phyloP scores from a whole-genome alignment of 2,888 invertebrate genomes.

The Morpho deidamia region DNA sequence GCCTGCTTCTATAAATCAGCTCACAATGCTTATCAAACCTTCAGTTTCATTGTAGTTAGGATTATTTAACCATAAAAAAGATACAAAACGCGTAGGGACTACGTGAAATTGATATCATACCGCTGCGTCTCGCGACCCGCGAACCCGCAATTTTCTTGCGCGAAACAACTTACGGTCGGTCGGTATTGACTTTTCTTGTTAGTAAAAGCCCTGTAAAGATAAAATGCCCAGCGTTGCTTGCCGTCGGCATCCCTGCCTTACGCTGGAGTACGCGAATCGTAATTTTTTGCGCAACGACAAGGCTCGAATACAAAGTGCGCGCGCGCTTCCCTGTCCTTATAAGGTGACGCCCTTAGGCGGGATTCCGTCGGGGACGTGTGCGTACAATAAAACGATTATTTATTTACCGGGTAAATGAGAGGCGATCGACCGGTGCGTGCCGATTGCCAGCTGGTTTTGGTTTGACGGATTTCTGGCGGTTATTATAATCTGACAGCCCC shows the following conservation, averaged over 20 bases:
- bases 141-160: too few species aligned
- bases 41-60: too few species aligned
- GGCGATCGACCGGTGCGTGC: constrained; percentile 34
- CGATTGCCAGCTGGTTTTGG: constrained; percentile 16
- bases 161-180: too few species aligned
- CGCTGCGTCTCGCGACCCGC: too few species aligned
- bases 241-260: constrained; percentile 31
- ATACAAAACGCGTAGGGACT: too few species aligned
- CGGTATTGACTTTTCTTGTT: neutral
- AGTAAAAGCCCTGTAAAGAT: constrained; percentile 14
- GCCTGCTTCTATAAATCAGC: too few species aligned
- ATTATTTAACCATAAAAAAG: too few species aligned
- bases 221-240: constrained; percentile 4
- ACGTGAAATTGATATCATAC: too few species aligned
- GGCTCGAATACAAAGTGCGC: constrained; percentile 54
- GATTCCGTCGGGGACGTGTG: constrained; percentile 66
- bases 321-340: constrained; percentile 64
- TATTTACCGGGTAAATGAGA: constrained; percentile 49
- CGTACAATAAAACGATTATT: constrained; percentile 67
- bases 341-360: constrained; percentile 60
- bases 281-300: constrained; percentile 60
- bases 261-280: constrained; percentile 67
- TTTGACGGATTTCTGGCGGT: constrained; percentile 18
- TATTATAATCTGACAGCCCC: neutral
- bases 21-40: too few species aligned